Evolutionary conservation across 2,113 vertebrate genomes (phyloP), one percentile per base, ranked within the genome.

Genomic region (Gadus chalcogrammus): DNA sequence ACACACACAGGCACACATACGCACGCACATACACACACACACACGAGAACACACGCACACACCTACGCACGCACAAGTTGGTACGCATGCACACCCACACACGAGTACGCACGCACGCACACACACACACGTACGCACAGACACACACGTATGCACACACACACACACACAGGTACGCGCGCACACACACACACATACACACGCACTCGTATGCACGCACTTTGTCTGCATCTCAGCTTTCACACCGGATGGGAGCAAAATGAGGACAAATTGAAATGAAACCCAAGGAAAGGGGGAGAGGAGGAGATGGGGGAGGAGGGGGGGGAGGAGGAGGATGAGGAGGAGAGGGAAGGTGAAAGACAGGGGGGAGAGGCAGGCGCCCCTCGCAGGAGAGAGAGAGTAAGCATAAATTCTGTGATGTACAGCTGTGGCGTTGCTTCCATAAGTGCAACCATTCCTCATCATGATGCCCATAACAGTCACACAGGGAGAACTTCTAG

Each of bases 261-360:
- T 89, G 85, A 91, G 88, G 79, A 92, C 88, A 91, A 92, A 93
- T 90, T 85, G 84, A 86, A 88, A 79, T 68, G 76, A 85, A 77
- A 83, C 77, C 64, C 42, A 56, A 79, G 78, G 71, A 80, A 24
- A 27, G 61, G 12, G 3, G 20, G 13, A 2, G n/a, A 15, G 60
- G 60, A 15, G 20, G 18, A 4, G 18, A 1, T 0, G 58, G 16
- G 5, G n/a, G 18, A 12, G n/a, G 2, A 12, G 3, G 17, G 12
- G 6, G 59, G 12, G n/a, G 17, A 59, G 18, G 58, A 24, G 11
- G 20, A 62, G 22, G 61, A 27, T 5, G 13, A 22, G 20, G 22
- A 13, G 22, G 20, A 15, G 61, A 61, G 20, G 18, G 11, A 61
- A 61, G 71, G 68, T 73, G 68, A 67, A 74, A 71, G 16, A 67